Percentiles rank a stretch among this genome's conserved stretches.
These are phyloP conservation scores for Helogale parvula DNA, from an alignment of 2,113 vertebrate genomes.

Conservation along the genomic window DNA sequence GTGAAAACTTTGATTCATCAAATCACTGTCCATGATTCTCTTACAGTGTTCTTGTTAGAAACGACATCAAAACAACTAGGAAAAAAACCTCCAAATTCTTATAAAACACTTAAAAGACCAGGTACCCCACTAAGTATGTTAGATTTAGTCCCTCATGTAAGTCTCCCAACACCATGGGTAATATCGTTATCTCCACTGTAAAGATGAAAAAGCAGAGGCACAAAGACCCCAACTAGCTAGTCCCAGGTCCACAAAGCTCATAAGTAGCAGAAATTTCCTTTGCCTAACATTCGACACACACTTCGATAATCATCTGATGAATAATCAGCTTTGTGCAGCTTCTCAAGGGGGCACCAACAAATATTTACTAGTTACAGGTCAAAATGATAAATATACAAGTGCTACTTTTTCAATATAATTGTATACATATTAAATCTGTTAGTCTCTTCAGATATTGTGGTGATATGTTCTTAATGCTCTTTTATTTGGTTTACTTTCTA, in stretches of 20 bases:
- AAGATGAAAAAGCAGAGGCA: neutral
- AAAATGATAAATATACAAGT: neutral
- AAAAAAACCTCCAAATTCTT: neutral
- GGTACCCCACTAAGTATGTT: neutral
- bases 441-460: neutral
- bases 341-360: neutral
- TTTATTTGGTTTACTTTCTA: conserved; percentile 15
- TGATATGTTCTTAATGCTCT: neutral
- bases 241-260: neutral
- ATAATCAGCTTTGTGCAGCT: neutral
- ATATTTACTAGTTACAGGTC: neutral
- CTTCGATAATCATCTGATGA: neutral
- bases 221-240: neutral
- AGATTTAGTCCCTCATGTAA: neutral
- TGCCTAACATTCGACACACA: neutral
- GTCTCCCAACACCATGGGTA: neutral
- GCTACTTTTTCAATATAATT: neutral
- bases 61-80: neutral
- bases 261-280: neutral
- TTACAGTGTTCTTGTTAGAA: neutral
- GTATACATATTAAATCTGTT: neutral
- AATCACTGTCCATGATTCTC: neutral
- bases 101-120: neutral
- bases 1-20: neutral
- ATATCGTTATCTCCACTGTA: neutral